Base-by-base conservation (phyloP, 1,140 invertebrate species). In the Trichoplusia ni region DNA sequence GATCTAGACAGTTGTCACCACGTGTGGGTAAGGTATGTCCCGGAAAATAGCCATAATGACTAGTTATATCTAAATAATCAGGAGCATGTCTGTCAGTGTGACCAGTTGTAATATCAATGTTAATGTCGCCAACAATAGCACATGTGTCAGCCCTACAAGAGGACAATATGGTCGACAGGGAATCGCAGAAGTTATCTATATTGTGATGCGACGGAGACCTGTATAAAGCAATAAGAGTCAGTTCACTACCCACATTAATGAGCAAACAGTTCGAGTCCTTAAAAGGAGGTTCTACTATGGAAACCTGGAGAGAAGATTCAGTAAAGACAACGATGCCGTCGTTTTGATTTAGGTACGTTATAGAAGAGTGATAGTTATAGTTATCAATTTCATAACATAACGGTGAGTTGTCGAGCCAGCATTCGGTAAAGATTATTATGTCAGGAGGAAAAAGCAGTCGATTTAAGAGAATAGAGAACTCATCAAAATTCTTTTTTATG, bases 361-460 rank as follows among this genome's bases (percentile, higher is more conserved):
- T 31, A 9, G 29, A 31, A 7, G 3, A 31, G 29, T 31, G 29
- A 31, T n/a, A 31, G 2, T 31, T 31, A 6, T 31, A 31, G 6
- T 31, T 31, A 3, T 31, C 6, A 5, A 31, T 31, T 31, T 31
- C 29, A 31, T 2, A 31, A 31, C 4, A 31, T 5, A 6, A 5
- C 2, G 6, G 2, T 6, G 29, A 5, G 29, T 31, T 6, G 29
- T 54, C 42, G 2, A 68, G 25, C 59, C 66, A 64, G n/a, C 66
- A 68, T 37, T 68, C 66, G n/a, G 66, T 64, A 8, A 68, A n/a
- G 2, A 64, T 31, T 1, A 68, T 51, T 5, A 59, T 31, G 9
- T 68, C 66, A 19, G 14, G 44, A 0, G 2, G 4, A 16, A 51
- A 51, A 2, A 53, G 11, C 2, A 56, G 33, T 29, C 40, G 25